phyloP scores from a whole-genome alignment of 2,888 invertebrate genomes.

The Macroteleia sp. region DNA sequence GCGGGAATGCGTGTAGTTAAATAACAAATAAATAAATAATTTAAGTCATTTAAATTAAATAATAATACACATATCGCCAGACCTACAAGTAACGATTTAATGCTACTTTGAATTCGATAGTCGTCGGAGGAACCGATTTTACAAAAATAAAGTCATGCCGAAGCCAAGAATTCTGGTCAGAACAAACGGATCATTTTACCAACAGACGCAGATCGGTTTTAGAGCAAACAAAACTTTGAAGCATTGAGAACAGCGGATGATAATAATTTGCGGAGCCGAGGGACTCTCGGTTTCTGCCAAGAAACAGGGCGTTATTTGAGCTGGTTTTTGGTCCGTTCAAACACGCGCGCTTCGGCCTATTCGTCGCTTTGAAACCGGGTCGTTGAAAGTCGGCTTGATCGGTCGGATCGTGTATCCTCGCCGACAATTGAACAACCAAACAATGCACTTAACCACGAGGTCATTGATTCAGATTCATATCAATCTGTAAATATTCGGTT shows the following conservation, averaged over 20 bases:
- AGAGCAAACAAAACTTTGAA: constrained; percentile 33
- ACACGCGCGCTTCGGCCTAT: constrained; percentile 38
- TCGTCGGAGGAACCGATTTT: constrained; percentile 29
- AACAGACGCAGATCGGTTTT: constrained; percentile 40
- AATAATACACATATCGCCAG: constrained; percentile 70
- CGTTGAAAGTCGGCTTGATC: not conserved
- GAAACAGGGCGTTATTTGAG: constrained; percentile 58
- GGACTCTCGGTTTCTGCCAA: constrained; percentile 51
- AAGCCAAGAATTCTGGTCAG: constrained; percentile 31
- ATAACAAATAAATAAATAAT: constrained; percentile 60
- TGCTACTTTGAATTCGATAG: constrained; percentile 38
- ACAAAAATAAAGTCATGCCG: constrained; percentile 49
- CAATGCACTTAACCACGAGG: not conserved
- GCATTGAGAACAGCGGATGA: constrained; percentile 59
- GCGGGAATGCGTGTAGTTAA: not conserved
- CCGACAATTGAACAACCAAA: constrained; percentile 7
- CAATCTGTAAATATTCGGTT: no score
- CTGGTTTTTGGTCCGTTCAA: constrained; percentile 10
- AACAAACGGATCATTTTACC: constrained; percentile 26
- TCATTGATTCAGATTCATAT: not conserved
- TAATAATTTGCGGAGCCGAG: constrained; percentile 6
- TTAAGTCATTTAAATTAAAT: constrained; percentile 30
- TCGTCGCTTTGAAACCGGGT: not conserved
- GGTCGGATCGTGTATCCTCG: constrained; percentile 2
- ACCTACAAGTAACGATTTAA: constrained; percentile 75